Percentiles rank a stretch among this genome's conserved stretches.
Conservation (phyloP, 1,140 invertebrate species). For the Euglossa dilemma region DNA sequence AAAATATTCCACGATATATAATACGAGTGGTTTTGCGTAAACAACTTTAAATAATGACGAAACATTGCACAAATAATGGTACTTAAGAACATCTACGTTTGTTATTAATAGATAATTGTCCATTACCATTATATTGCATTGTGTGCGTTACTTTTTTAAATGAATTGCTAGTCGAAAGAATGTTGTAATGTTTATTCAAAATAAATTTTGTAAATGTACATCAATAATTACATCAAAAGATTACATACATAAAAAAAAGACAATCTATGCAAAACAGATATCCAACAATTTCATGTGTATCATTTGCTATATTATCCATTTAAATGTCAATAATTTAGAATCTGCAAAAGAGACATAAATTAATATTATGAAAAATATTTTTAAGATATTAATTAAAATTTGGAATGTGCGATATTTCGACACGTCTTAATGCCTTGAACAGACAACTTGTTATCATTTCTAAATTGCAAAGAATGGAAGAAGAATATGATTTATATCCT, state of each 20-base stretch:
- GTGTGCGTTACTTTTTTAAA: background rate
- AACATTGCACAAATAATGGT: constrained; percentile 20
- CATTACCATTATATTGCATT: constrained; percentile 2
- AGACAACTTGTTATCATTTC: constrained; percentile 57
- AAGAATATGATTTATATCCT: background rate
- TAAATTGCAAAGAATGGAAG: constrained; percentile 62
- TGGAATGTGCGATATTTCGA: constrained; percentile 54
- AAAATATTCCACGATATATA: constrained; percentile 51
- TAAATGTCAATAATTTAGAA: constrained; percentile 22
- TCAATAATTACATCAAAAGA: constrained; percentile 6
- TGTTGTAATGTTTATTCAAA: constrained; percentile 7
- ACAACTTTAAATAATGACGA: background rate
- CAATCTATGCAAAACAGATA: background rate
- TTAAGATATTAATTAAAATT: constrained; percentile 13
- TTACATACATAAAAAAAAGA: constrained; percentile 28
- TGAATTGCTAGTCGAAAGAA: background rate
- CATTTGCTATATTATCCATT: constrained; percentile 1
- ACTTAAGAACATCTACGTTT: background rate
- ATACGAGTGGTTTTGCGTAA: constrained; percentile 2
- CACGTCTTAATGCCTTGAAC: constrained; percentile 58
- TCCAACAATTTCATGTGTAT: background rate
- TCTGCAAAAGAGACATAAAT: background rate
- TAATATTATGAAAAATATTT: constrained; percentile 35
- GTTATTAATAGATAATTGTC: background rate
- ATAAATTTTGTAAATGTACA: constrained; percentile 18